Base-by-base conservation (phyloP, 2,888 invertebrate genomes). In the Neocrepidodera transversa region DNA sequence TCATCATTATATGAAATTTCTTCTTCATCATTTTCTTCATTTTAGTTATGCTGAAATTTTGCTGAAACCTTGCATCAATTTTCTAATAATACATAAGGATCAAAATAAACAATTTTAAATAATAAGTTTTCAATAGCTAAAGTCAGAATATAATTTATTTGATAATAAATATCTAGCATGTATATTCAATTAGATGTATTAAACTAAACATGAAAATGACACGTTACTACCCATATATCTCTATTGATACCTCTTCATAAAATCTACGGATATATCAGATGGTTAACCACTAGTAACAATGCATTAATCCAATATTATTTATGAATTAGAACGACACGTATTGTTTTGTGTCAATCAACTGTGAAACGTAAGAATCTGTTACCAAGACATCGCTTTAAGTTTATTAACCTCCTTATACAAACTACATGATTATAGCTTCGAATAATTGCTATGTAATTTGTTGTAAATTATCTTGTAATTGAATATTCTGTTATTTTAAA, bases 291-390 rank as follows among this genome's bases (percentile, higher is more conserved):
- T 7, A 43, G 43, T 5, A 43, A 43, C 23, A 43, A 43, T 13
- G 10, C 8, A 14, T 45, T 45, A 45, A 45, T 45, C 11, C 26
- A 18, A 18, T 16, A 28, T 14, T 26, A 45, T 45, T 45, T 45
- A 28, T 10, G 14, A 45, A 45, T 45, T 45, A 45, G 45, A 45
- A 45, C 45, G 45, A 26, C 14, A 53, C 53, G 32, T 53, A 53
- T 53, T 53, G 53, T 53, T 45, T 53, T 53, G 23, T 35, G 45
- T 43, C 53, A 53, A 53, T 53, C 53, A 53, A 45, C 53, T 53
- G 53, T 53, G 35, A 53, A 52, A 52, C 42, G 17, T 13, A 43
- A 35, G 52, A 52, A 53, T 45, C 43, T 53, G 35, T 53, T 45
- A 36, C 45, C 45, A 53, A 53, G 53, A 43, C 43, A 53, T 50